Percentiles rank a stretch among this genome's conserved stretches.
These are phyloP conservation scores for Muricea muricata DNA, from an alignment of 92 coral and sea anemone species.

Conservation along the genomic window DNA sequence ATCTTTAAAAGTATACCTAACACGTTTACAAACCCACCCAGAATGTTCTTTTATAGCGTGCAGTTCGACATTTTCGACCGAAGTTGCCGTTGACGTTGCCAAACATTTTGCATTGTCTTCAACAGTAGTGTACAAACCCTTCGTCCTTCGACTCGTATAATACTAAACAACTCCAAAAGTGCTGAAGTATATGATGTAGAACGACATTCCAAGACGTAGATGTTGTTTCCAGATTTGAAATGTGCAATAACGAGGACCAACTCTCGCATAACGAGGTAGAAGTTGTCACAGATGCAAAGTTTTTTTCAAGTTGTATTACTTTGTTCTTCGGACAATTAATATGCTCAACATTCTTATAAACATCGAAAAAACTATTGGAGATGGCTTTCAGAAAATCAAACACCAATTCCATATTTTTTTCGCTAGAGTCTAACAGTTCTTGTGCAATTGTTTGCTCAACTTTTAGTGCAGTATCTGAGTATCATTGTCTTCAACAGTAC, in stretches of 20 bases:
- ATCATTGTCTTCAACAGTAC: background rate
- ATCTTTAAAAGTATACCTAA: conserved; percentile 9
- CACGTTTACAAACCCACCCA: no score
- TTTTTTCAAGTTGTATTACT: conserved; percentile 11
- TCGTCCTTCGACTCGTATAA: no score
- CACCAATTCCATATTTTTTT: background rate
- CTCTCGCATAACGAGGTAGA: no score
- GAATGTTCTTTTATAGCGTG: conserved; percentile 13
- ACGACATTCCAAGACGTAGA: background rate
- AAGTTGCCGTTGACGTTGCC: background rate
- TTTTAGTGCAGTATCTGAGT: background rate
- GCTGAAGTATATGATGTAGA: background rate
- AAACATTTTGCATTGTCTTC: background rate
- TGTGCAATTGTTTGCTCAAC: conserved; percentile 1
- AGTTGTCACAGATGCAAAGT: no score
- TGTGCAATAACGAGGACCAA: no score
- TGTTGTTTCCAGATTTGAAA: background rate
- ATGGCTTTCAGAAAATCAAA: background rate
- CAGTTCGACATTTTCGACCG: background rate
- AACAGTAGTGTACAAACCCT: background rate
- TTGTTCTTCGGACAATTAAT: conserved; percentile 1
- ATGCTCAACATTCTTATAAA: no score
- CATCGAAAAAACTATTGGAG: background rate
- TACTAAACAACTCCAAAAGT: no score
- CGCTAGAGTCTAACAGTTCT: background rate